These are phyloP conservation scores for Eupithecia subumbrata DNA, from an alignment of 2,888 invertebrate genomes.

Conservation along the genomic window DNA sequence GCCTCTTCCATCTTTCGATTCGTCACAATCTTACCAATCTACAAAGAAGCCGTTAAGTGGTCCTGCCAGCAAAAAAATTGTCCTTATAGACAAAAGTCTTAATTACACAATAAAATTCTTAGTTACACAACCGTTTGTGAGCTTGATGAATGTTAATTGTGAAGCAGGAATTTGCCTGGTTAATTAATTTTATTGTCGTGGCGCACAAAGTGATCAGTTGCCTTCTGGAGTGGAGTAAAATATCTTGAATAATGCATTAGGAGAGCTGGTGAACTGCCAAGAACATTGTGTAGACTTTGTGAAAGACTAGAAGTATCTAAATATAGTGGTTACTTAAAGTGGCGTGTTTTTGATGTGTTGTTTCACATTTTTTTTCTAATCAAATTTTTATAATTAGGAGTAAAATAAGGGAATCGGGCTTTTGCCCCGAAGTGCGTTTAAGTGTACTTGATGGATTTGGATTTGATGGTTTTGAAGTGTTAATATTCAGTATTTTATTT, in stretches of 20 bases:
- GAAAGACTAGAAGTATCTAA: background rate
- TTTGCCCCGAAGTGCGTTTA: background rate
- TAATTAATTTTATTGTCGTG: slow-evolving; percentile 8
- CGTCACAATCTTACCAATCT: background rate
- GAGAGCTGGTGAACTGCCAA: background rate
- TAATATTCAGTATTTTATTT: background rate
- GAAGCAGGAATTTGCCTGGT: slow-evolving; percentile 1
- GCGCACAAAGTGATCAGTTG: background rate
- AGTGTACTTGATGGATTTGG: background rate
- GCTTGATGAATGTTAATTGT: slow-evolving; percentile 1
- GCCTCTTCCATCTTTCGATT: too few relatives aligned
- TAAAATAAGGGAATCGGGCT: background rate
- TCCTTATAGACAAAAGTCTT: background rate
- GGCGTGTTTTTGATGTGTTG: background rate
- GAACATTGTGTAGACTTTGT: background rate
- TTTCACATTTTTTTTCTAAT: background rate
- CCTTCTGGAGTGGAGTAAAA: background rate
- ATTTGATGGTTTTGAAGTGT: background rate
- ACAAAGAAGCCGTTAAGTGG: background rate
- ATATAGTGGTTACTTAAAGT: background rate
- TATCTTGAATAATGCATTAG: background rate
- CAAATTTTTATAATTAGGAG: background rate
- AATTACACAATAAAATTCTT: background rate
- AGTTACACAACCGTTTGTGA: background rate
- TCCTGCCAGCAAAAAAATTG: background rate